phyloP scores from a whole-genome alignment of 2,113 vertebrate genomes.

The Calidris pugnax region DNA sequence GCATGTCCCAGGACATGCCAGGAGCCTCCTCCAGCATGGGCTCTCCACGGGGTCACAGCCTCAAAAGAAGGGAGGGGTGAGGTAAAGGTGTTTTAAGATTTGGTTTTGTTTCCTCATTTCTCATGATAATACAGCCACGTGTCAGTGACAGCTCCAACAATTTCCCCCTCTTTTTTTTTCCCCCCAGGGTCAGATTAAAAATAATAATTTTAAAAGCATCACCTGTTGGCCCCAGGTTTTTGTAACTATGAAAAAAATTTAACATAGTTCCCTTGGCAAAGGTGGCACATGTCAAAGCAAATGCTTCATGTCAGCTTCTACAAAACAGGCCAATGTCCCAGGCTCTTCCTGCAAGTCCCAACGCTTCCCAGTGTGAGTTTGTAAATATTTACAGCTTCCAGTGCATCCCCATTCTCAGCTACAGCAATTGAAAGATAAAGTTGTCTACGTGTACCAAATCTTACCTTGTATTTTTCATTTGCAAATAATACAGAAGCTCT shows the following conservation, averaged over 20 bases:
- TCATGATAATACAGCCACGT: not conserved
- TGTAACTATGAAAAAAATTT: not conserved
- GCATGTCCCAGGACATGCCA: no score
- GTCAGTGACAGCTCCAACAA: not conserved
- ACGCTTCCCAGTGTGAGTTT: not conserved
- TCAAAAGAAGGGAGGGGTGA: not conserved
- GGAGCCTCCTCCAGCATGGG: no score
- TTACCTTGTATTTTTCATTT: slow-evolving; percentile 98
- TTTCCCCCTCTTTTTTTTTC: no score
- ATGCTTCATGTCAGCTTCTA: not conserved
- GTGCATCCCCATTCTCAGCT: not conserved
- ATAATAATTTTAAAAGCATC: not conserved
- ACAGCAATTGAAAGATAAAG: not conserved
- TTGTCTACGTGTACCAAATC: not conserved
- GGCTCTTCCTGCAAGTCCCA: not conserved
- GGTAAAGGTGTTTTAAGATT: not conserved
- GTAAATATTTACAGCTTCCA: not conserved
- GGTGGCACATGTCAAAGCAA: not conserved
- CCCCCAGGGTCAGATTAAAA: not conserved
- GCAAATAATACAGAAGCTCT: slow-evolving; percentile 96
- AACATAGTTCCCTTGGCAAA: not conserved
- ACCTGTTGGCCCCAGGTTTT: not conserved
- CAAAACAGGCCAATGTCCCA: not conserved
- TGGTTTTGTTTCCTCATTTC: not conserved
- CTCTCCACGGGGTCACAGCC: not conserved